Base-by-base conservation (phyloP, 2,888 invertebrate genomes). In the Andricus quercusramuli region DNA sequence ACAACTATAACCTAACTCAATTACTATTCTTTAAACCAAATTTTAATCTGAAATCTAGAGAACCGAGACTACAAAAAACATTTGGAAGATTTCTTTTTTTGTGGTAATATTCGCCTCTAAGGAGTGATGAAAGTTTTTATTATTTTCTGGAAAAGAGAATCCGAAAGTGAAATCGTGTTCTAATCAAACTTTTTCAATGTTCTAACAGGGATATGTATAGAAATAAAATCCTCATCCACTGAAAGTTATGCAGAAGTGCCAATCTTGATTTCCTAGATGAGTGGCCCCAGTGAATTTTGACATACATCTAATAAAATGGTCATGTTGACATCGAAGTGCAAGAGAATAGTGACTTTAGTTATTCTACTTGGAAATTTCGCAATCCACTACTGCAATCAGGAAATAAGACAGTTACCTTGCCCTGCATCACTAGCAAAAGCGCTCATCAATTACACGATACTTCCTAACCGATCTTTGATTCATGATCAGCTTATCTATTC, bases 401-500 rank as follows among this genome's bases (percentile, higher is more conserved):
- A 65, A 59, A 77, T 37, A 2, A 13, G 13, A 41, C 11, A 62
- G n/a, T 15, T 1, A 65, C 79, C 82, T 1, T 84, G 84, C 59
- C 37, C 66, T 4, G 22, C 17, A 20, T 25, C 64, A 5, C 41
- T 82, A 15, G 51, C 82, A 22, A 47, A 83, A 2, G 62, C 76
- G 20, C 68, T 84, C 37, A 51, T 56, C 2, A 78, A 83, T 78
- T 76, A 80, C 20, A 56, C 78, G 0, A 29, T 68, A 65, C 41
- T 83, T 13, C 37, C 59, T 11, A 81, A 83, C 37, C 77, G 78
- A 20, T 66, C 70, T 22, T n/a, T 83, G 8, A 15, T 66, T 20
- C 62, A 68, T 20, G 17, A 70, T 37, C 74, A 56, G 20, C 15
- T 78, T 17, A 13, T 62, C 1, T 85, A 83, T 74, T 80, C 83